These are phyloP conservation scores for Pseudochaenichthys georgianus DNA, from an alignment of 2,797 vertebrate genomes.

Conservation along the genomic window DNA sequence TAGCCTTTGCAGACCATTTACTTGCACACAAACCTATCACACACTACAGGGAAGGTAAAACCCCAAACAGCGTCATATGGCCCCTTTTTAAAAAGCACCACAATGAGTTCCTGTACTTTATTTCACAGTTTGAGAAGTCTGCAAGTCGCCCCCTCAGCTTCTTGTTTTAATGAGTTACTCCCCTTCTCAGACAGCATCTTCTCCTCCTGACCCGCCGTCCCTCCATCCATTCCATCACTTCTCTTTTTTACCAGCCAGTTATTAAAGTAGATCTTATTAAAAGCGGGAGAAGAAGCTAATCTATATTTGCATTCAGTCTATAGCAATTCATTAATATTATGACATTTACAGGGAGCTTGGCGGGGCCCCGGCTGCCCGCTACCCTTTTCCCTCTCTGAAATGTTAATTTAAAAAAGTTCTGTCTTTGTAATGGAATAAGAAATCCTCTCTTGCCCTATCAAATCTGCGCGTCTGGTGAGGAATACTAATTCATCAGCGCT, in stretches of 20 bases:
- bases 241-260: constrained; percentile 86
- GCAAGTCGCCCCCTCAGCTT: constrained; percentile 66
- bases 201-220: constrained; percentile 69
- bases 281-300: constrained; percentile 98
- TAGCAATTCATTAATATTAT: constrained; percentile 99
- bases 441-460: constrained; percentile 99
- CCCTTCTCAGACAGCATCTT: constrained; percentile 50
- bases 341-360: constrained; percentile 99
- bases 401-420: constrained; percentile 99
- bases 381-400: constrained; percentile 99
- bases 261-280: constrained; percentile 99
- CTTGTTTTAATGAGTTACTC: constrained; percentile 77
- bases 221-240: constrained; percentile 78
- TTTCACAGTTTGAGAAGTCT: constrained; percentile 66
- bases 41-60: no score
- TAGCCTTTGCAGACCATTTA: no score
- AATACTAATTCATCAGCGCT: constrained; percentile 93
- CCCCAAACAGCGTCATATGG: no score
- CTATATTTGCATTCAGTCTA: constrained; percentile 99
- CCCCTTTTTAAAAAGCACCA: constrained; percentile 8
- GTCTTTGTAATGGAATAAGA: constrained; percentile 99
- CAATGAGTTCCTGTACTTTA: constrained; percentile 23
- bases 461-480: constrained; percentile 92
- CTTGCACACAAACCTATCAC: no score
- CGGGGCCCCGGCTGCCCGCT: constrained; percentile 93